Conservation (phyloP, 2,888 invertebrate genomes). For the Diaperis boleti region DNA sequence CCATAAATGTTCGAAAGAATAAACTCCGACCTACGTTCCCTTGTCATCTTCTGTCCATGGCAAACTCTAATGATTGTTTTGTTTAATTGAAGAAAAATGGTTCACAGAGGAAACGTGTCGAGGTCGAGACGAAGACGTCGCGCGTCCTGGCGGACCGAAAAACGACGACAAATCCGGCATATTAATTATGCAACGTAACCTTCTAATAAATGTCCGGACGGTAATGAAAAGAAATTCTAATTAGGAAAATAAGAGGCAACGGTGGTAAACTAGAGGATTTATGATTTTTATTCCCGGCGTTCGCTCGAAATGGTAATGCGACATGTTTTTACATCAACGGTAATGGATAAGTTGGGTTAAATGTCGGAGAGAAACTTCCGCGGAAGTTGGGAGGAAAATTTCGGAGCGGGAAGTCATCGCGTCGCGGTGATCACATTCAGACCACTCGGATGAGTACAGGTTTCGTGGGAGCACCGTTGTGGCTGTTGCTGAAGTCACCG, state of each 20-base stretch:
- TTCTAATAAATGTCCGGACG: conserved; percentile 53
- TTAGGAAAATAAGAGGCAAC: conserved; percentile 55
- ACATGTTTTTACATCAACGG: conserved; percentile 56
- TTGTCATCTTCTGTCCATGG: no score
- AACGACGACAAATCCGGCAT: conserved; percentile 42
- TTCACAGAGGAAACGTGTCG: no score
- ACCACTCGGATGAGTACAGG: no score
- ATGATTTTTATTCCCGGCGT: conserved; percentile 55
- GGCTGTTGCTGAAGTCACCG: no score
- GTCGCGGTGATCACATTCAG: no score
- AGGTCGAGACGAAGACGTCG: conserved; percentile 26
- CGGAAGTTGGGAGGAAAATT: conserved; percentile 10
- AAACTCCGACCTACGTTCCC: no score
- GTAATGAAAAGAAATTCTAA: conserved; percentile 58
- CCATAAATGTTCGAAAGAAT: no score
- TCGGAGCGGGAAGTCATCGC: no score
- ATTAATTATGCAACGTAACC: conserved; percentile 55
- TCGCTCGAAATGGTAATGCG: conserved; percentile 55
- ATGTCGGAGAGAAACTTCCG: conserved; percentile 45
- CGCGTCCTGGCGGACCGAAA: conserved; percentile 1
- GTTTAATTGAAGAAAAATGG: no score
- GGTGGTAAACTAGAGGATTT: conserved; percentile 53
- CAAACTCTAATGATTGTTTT: no score
- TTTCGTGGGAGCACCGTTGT: no score
- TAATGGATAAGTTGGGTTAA: conserved; percentile 58